These are phyloP conservation scores for Coelinius sp. DNA, from an alignment of 2,888 invertebrate species.

Conservation along the genomic window DNA sequence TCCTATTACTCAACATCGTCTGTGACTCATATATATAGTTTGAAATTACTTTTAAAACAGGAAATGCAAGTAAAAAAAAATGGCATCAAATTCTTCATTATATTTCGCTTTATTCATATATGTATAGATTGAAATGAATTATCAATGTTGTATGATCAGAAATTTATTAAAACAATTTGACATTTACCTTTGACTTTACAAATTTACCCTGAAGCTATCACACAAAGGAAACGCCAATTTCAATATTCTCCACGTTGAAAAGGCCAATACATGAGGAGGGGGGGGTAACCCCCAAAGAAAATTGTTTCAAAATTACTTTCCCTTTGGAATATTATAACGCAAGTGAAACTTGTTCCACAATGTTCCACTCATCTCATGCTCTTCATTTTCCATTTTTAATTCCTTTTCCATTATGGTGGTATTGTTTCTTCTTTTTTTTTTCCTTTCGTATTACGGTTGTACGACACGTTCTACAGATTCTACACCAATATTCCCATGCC, in stretches of 20 bases:
- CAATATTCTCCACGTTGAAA: background rate
- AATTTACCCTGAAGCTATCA: background rate
- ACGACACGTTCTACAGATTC: slow-evolving; percentile 14
- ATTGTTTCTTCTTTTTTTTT: background rate
- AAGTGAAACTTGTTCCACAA: slow-evolving; percentile 8
- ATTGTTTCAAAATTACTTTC: slow-evolving; percentile 16
- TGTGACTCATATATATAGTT: too few species aligned
- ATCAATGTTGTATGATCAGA: background rate
- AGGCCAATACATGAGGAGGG: too few species aligned
- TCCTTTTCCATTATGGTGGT: background rate
- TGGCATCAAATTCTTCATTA: too few species aligned
- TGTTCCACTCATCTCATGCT: background rate
- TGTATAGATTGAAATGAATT: too few species aligned
- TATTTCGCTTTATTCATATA: too few species aligned
- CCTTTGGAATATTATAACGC: background rate
- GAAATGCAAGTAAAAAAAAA: too few species aligned
- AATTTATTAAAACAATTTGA: background rate
- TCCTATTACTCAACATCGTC: background rate
- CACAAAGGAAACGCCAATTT: background rate
- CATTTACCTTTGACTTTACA: too few species aligned
- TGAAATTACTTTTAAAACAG: too few species aligned
- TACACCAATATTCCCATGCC: slow-evolving; percentile 7
- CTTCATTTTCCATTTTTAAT: background rate
- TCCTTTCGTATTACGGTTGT: background rate
- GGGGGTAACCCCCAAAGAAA: slow-evolving; percentile 7